These are phyloP conservation scores for Drosophila sucinea DNA, from an alignment of 1,140 invertebrate species.

Conservation along the genomic window DNA sequence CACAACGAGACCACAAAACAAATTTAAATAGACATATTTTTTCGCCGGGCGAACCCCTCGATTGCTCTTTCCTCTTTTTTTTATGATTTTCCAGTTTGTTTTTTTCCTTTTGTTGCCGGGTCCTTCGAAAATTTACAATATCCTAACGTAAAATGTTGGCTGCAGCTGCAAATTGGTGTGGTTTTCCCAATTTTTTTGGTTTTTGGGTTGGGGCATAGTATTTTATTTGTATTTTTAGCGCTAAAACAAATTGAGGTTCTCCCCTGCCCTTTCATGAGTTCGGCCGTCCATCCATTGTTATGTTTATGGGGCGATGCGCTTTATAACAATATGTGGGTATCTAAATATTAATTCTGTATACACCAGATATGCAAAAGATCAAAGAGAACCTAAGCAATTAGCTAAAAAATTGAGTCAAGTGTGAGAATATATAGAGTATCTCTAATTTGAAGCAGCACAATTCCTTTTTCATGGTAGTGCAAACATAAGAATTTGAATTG, in stretches of 20 bases:
- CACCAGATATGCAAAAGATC: constrained; percentile 34
- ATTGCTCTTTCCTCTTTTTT: constrained; percentile 30
- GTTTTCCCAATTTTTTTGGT: constrained; percentile 39
- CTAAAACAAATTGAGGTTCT: constrained; percentile 77
- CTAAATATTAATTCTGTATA: constrained; percentile 20
- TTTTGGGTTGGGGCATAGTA: constrained; percentile 19
- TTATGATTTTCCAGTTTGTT: constrained; percentile 59
- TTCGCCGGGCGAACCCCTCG: constrained; percentile 45
- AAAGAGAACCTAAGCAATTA: constrained; percentile 7
- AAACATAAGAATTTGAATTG: no score
- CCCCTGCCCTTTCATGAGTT: constrained; percentile 28
- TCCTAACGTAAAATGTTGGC: constrained; percentile 72
- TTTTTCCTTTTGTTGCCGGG: constrained; percentile 37
- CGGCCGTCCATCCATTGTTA: constrained; percentile 42
- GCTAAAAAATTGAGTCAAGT: constrained; percentile 28
- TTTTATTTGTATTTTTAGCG: constrained; percentile 80
- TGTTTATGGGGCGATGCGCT: constrained; percentile 51
- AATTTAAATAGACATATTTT: constrained; percentile 82
- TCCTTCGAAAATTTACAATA: constrained; percentile 66
- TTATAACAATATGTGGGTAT: constrained; percentile 42
- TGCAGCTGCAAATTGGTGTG: constrained; percentile 76
- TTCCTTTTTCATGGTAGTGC: no score
- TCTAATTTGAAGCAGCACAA: no score
- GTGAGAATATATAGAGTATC: not conserved
- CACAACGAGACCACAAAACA: constrained; percentile 81